phyloP scores from a whole-genome alignment of 2,113 vertebrate genomes.

The Plestiodon gilberti region DNA sequence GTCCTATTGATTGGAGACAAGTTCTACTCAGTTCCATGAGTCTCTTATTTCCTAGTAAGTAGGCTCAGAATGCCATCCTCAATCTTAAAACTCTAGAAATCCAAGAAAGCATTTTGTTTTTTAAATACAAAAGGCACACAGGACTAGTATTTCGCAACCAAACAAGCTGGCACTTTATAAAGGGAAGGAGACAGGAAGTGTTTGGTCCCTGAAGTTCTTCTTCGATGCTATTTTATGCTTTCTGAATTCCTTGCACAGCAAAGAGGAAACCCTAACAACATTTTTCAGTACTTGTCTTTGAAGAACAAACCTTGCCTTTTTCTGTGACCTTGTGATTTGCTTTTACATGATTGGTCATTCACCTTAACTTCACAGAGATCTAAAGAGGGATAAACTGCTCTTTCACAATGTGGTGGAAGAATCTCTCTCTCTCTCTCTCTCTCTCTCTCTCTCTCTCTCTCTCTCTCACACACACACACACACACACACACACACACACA shows the following conservation, averaged over 20 bases:
- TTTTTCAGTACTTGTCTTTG: neutral
- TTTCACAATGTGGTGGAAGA: neutral
- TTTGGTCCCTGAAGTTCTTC: neutral
- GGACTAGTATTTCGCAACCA: neutral
- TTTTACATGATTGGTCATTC: neutral
- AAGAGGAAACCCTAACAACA: neutral
- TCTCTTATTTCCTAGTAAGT: neutral
- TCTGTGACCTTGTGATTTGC: neutral
- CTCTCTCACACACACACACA: no score
- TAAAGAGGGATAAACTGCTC: neutral
- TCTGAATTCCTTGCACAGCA: neutral
- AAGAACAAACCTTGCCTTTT: neutral
- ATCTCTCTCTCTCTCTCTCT: no score
- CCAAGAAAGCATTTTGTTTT: neutral
- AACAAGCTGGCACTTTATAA: neutral
- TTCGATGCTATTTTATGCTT: slow-evolving; percentile 1
- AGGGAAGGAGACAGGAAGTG: neutral
- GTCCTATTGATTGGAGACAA: neutral
- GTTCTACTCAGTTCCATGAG: neutral
- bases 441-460: no score
- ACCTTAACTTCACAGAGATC: neutral
- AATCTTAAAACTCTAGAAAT: neutral
- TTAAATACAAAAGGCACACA: neutral
- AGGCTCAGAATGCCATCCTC: neutral
- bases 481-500: no score